phyloP scores from a whole-genome alignment of 2,888 invertebrate genomes.

The Octodonta nipae region DNA sequence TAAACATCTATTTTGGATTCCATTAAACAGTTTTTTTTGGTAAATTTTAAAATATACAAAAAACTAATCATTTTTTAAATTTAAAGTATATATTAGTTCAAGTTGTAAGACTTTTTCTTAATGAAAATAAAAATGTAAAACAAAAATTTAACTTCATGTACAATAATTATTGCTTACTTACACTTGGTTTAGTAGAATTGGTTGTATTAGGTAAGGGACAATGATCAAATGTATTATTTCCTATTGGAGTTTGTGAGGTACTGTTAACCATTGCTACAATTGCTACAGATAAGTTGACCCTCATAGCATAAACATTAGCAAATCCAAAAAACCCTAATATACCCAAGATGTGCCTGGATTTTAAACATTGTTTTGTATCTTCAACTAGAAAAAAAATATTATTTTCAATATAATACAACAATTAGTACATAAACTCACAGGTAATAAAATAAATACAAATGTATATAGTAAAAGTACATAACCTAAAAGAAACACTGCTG shows the following conservation, averaged over 20 bases:
- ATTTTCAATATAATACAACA: not conserved
- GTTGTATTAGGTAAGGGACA: conserved; percentile 42
- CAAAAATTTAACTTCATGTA: not conserved
- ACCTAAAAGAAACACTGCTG: too few species aligned
- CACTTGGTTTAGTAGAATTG: conserved; percentile 27
- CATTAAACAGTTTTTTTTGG: too few species aligned
- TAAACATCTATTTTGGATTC: too few species aligned
- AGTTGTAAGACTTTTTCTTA: too few species aligned
- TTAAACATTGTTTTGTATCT: conserved; percentile 54
- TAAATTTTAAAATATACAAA: too few species aligned
- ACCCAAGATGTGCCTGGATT: conserved; percentile 64
- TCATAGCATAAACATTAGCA: conserved; percentile 78
- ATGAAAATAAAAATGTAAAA: too few species aligned
- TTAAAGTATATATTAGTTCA: not conserved
- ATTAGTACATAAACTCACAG: conserved; percentile 1
- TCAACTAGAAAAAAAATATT: conserved; percentile 35
- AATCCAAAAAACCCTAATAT: conserved; percentile 78
- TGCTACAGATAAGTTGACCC: conserved; percentile 83
- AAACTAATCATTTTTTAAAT: not conserved
- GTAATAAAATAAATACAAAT: too few species aligned
- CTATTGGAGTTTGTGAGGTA: conserved; percentile 43
- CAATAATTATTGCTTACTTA: conserved; percentile 18
- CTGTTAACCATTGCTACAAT: conserved; percentile 89
- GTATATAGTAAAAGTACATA: too few species aligned
- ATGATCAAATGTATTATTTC: conserved; percentile 46